Percentiles rank a stretch among this genome's conserved stretches.
Conservation (phyloP, 2,113 vertebrate genomes). For the Arothron firmamentum region DNA sequence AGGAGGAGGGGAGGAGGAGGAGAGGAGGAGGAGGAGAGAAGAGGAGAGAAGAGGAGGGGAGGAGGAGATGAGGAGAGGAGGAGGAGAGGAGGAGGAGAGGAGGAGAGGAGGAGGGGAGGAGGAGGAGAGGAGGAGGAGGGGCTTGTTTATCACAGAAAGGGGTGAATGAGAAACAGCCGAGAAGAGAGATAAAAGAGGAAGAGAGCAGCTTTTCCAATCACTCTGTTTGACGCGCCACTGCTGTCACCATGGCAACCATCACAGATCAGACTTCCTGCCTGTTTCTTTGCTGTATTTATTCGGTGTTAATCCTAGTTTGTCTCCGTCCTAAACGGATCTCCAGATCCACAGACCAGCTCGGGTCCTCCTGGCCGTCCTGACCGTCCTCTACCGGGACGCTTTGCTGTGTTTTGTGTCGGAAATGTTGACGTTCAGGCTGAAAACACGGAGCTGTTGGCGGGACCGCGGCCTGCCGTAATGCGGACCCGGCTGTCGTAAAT, state of each 20-base stretch:
- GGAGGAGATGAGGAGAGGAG: background rate
- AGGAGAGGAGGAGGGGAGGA: too few relatives aligned
- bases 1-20: slow-evolving; percentile 9
- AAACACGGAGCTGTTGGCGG: background rate
- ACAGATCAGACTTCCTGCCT: too few relatives aligned
- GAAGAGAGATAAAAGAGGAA: slow-evolving; percentile 26
- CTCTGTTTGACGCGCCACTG: slow-evolving; percentile 85
- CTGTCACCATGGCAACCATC: slow-evolving; percentile 84
- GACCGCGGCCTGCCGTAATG: slow-evolving; percentile 6
- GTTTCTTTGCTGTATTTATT: too few relatives aligned
- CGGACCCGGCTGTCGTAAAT: slow-evolving; percentile 24
- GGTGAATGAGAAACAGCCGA: slow-evolving; percentile 29
- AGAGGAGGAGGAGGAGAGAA: slow-evolving; percentile 65
- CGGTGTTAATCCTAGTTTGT: too few relatives aligned
- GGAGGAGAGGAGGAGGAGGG: background rate
- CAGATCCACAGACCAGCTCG: too few relatives aligned
- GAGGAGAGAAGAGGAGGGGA: slow-evolving; percentile 31
- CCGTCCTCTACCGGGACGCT: too few relatives aligned
- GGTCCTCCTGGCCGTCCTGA: too few relatives aligned
- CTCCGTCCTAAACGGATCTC: too few relatives aligned
- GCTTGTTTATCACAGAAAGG: slow-evolving; percentile 62
- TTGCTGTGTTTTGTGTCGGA: too few relatives aligned
- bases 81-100: too few relatives aligned
- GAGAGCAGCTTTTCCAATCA: slow-evolving; percentile 58
- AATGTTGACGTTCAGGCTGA: too few relatives aligned